Percentiles rank a stretch among this genome's conserved stretches.
These are phyloP conservation scores for Actinia tenebrosa DNA, from an alignment of 64 coral and sea anemone genomes.

Conservation along the genomic window DNA sequence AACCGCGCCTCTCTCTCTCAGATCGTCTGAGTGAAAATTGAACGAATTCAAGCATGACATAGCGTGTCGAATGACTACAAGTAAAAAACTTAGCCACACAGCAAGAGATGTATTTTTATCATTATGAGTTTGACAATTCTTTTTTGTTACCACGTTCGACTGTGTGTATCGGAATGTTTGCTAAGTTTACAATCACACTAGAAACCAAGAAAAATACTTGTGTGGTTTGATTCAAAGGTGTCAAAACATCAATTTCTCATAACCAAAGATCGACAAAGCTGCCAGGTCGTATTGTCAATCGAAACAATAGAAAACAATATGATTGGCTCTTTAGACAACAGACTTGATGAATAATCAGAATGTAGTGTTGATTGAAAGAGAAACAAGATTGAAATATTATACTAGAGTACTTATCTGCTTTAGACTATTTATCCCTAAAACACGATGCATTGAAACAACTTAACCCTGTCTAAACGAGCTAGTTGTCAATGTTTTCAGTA, in stretches of 20 bases:
- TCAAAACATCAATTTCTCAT: background rate
- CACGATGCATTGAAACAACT: background rate
- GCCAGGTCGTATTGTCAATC: constrained; percentile 3
- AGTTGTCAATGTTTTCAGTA: background rate
- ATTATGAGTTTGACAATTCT: background rate
- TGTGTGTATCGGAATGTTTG: constrained; percentile 1
- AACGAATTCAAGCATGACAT: background rate
- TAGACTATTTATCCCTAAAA: background rate
- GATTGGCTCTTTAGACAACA: background rate
- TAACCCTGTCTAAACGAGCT: background rate
- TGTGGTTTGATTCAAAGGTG: background rate
- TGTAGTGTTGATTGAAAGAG: background rate
- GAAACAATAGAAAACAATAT: background rate
- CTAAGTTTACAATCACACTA: background rate
- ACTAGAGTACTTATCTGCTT: background rate
- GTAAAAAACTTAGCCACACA: background rate
- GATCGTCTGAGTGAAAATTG: background rate
- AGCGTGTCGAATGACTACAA: background rate
- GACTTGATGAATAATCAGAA: background rate
- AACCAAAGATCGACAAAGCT: background rate
- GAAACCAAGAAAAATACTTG: background rate
- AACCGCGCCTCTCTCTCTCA: background rate
- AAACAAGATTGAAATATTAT: background rate
- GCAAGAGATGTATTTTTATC: background rate
- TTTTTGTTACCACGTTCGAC: background rate